Conservation (phyloP, 2,113 vertebrate species). For the Microcebus murinus region DNA sequence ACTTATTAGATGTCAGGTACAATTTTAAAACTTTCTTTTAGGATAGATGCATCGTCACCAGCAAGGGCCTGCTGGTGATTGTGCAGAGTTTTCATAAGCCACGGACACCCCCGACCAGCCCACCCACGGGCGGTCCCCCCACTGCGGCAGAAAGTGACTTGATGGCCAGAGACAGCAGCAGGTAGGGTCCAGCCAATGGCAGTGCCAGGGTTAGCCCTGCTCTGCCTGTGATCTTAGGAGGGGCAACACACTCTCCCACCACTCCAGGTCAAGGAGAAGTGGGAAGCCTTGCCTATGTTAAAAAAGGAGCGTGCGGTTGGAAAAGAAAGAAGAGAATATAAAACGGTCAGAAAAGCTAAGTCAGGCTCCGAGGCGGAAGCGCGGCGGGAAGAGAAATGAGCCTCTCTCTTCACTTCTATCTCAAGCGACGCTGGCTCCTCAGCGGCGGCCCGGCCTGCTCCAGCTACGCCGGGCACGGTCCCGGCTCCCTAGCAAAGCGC, state of each 20-base stretch:
- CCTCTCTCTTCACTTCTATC: neutral
- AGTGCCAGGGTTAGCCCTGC: constrained; percentile 56
- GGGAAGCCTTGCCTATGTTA: constrained; percentile 71
- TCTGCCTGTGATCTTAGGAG: constrained; percentile 60
- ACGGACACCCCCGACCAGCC: neutral
- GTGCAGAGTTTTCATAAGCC: neutral
- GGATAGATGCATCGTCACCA: neutral
- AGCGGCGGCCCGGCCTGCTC: neutral
- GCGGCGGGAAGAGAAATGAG: neutral
- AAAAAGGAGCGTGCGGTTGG: constrained; percentile 65
- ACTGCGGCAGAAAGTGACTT: neutral
- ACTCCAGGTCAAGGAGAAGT: constrained; percentile 55
- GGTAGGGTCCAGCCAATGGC: constrained; percentile 29
- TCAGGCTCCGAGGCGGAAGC: constrained; percentile 19
- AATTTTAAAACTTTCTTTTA: constrained; percentile 42
- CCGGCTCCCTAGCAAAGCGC: neutral
- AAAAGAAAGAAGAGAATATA: constrained; percentile 39
- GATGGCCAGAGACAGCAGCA: constrained; percentile 43
- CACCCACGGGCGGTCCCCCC: constrained; percentile 5
- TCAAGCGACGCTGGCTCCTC: neutral
- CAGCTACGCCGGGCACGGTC: fast-evolving
- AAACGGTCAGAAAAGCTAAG: constrained; percentile 67
- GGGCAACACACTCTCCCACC: constrained; percentile 38
- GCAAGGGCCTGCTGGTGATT: neutral
- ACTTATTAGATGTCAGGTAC: neutral